Evolutionary conservation across 2,888 invertebrate species (phyloP).

Genomic region (Drosophila borborema): DNA sequence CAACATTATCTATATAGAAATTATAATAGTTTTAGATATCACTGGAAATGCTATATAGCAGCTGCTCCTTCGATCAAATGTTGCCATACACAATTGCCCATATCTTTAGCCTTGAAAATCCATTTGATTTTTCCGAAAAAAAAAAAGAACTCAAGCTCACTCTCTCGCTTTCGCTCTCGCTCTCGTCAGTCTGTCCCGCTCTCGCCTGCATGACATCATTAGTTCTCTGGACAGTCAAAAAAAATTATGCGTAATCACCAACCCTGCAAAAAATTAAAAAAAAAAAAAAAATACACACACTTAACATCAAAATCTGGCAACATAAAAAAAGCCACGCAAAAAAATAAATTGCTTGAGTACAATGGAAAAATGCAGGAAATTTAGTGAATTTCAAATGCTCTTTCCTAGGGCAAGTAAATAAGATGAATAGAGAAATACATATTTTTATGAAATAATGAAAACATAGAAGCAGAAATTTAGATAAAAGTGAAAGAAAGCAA

Average conservation of each 20-base stretch:
- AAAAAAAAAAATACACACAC: conserved; percentile 51
- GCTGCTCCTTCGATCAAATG: conserved; percentile 9
- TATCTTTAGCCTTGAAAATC: conserved; percentile 30
- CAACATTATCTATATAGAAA: not conserved
- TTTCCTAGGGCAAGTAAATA: not conserved
- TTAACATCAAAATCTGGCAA: conserved; percentile 58
- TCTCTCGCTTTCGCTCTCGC: not conserved
- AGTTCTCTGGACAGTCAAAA: conserved; percentile 48
- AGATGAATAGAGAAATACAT: not conserved
- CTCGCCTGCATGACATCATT: conserved; percentile 66
- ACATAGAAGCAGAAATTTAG: too few species aligned
- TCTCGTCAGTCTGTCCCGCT: not conserved
- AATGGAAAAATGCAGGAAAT: conserved; percentile 20
- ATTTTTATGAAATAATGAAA: too few species aligned
- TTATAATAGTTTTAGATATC: conserved; percentile 6
- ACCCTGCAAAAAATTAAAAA: conserved; percentile 51
- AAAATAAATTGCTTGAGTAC: conserved; percentile 73
- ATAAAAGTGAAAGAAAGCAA: too few species aligned
- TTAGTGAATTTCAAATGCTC: conserved; percentile 11
- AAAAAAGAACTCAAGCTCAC: not conserved
- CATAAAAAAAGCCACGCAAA: conserved; percentile 63
- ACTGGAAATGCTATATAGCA: not conserved
- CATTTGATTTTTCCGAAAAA: conserved; percentile 28
- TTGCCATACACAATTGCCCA: conserved; percentile 8
- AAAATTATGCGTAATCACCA: conserved; percentile 75